Conservation (phyloP, 2,113 vertebrate species). For the Saguinus midas region DNA sequence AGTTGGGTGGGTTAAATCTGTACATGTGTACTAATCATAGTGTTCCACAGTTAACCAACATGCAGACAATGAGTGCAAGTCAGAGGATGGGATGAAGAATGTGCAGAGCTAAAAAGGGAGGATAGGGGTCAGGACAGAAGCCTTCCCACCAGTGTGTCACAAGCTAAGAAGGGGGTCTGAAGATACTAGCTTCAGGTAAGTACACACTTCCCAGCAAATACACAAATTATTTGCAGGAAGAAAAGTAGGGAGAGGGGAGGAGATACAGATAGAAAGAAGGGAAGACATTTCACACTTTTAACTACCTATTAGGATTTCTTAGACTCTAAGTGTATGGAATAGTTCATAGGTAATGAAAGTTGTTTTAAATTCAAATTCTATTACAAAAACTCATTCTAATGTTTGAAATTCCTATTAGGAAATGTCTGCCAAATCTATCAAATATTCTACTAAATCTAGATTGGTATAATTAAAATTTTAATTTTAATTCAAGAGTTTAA, state of each 20-base stretch:
- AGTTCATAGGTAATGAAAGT: background rate
- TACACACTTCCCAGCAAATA: background rate
- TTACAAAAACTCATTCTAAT: background rate
- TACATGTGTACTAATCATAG: background rate
- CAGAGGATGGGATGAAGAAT: background rate
- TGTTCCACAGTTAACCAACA: background rate
- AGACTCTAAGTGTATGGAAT: background rate
- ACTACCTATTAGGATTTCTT: background rate
- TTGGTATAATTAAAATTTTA: too few species aligned
- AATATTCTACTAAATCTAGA: background rate
- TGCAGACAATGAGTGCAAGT: background rate
- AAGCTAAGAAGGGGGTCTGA: background rate
- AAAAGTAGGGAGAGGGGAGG: background rate
- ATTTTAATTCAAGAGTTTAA: too few species aligned
- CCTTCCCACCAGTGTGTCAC: background rate
- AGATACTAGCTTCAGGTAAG: background rate
- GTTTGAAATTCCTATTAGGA: background rate
- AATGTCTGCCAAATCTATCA: background rate
- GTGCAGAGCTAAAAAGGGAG: background rate
- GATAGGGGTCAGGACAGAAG: background rate
- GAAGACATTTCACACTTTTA: background rate
- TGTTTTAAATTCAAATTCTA: background rate
- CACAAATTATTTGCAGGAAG: background rate
- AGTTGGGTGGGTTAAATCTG: background rate
- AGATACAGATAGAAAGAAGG: background rate